Evolutionary conservation across 2,113 vertebrate genomes (phyloP).

Genomic region (Nipponia nippon): DNA sequence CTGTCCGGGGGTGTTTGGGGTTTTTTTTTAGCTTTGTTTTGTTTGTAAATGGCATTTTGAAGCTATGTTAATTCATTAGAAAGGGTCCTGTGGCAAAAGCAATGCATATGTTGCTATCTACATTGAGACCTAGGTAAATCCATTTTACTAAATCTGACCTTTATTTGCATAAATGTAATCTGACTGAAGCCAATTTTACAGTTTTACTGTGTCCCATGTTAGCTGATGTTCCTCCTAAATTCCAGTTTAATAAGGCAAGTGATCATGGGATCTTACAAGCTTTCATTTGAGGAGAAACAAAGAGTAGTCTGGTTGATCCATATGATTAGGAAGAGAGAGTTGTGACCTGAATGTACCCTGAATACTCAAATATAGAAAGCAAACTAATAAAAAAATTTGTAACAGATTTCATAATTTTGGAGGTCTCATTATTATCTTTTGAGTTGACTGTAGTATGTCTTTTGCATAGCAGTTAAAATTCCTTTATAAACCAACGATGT

Average conservation of each 20-base stretch:
- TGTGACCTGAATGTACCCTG: neutral
- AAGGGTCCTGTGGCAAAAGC: neutral
- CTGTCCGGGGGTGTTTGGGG: too few relatives aligned
- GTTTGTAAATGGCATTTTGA: neutral
- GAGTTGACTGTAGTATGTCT: neutral
- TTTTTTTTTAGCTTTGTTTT: neutral
- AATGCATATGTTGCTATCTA: neutral
- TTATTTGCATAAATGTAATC: neutral
- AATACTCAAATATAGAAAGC: neutral
- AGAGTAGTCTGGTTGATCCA: neutral
- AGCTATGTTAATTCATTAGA: neutral
- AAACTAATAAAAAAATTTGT: neutral
- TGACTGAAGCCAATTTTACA: neutral
- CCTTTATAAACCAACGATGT: neutral
- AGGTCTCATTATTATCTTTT: neutral
- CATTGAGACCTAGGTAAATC: neutral
- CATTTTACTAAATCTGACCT: neutral
- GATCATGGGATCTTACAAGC: neutral
- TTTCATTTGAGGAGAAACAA: neutral
- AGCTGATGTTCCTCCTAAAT: neutral
- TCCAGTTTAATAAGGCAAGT: neutral
- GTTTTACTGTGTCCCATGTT: neutral
- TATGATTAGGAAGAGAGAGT: neutral
- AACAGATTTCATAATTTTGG: neutral
- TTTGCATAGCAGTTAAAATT: neutral